Evolutionary conservation across 2,888 invertebrate species (phyloP).

Genomic region (Neocrepidodera transversa): DNA sequence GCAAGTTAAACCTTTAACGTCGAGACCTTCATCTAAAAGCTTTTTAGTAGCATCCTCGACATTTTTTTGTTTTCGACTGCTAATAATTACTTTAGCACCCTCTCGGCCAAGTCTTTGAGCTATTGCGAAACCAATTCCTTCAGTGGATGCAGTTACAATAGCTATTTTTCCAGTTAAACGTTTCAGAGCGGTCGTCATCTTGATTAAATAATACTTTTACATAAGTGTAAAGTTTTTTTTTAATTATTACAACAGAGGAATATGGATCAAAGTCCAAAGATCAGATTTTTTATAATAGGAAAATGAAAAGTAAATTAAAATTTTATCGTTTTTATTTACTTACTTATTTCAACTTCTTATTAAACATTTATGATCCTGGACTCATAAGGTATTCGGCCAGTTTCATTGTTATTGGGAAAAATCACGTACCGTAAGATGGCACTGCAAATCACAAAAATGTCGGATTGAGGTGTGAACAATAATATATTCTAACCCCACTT

Average conservation of each 20-base stretch:
- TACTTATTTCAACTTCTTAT: too few species aligned
- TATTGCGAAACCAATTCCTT: conserved; percentile 90
- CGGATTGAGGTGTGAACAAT: too few species aligned
- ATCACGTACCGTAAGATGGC: too few species aligned
- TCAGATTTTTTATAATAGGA: too few species aligned
- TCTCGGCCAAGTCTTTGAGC: conserved; percentile 85
- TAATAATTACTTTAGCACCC: conserved; percentile 91
- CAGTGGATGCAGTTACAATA: conserved; percentile 88
- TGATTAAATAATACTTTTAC: background rate
- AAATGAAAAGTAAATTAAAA: too few species aligned
- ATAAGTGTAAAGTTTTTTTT: background rate
- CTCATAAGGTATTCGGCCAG: too few species aligned
- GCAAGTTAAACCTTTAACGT: conserved; percentile 65
- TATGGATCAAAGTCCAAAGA: too few species aligned
- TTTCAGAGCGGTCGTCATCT: conserved; percentile 22
- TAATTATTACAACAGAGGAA: background rate
- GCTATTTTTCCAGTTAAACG: conserved; percentile 75
- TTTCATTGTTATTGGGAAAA: too few species aligned
- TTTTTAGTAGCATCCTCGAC: conserved; percentile 79
- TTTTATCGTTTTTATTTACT: too few species aligned
- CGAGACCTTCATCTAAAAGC: conserved; percentile 57
- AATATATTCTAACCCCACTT: too few species aligned
- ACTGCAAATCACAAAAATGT: too few species aligned
- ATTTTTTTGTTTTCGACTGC: conserved; percentile 88
- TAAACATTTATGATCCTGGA: too few species aligned